Evolutionary conservation across 2,888 invertebrate genomes (phyloP), one percentile per base, ranked within the genome.

Genomic region (Chaitophorus viminalis): DNA sequence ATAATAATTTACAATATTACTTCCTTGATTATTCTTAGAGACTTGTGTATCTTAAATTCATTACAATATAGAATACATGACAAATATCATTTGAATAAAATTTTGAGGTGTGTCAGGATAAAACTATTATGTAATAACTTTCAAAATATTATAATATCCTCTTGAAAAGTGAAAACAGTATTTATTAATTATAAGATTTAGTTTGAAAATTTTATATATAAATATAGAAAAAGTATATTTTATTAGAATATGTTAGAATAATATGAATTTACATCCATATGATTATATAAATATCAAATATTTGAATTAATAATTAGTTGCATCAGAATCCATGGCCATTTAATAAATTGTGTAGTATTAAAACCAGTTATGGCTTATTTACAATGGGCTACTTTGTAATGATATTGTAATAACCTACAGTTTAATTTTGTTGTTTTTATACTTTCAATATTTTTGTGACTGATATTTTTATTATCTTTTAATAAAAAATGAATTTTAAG

Each of bases 261-360:
- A 60, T 46, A 46, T 60, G 60, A 25, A 60, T 4, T 5, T 25
- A 60, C 25, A 21, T 3, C 4, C 4, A 60, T 60, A 21, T 18
- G 21, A 21, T 60, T 3, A 60, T 6, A 60, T 60, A 60, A 60
- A 60, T 25, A 60, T 21, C 25, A 60, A 60, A 60, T 60, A 60
- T 60, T 60, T 60, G 25, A 21, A 70, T 70, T 31, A 70, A 31
- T 70, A 68, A n/a, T 68, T 68, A 17, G 17, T 70, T 60, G 25
- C 60, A 60, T 70, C 39, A 81, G 18, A 52, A 9, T 82, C 72
- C 82, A 82, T 72, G 82, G 82, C n/a, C 82, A 72, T 9, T 77
- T 31, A 60, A 1, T 36, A n/a, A 29, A 33, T 33, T 54, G 54
- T 74, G 52, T 54, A 36, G 36, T 52, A 54, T 36, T 60, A 82